Evolutionary conservation across 2,113 vertebrate genomes (phyloP).

Genomic region (Notarius lentiginosus): DNA sequence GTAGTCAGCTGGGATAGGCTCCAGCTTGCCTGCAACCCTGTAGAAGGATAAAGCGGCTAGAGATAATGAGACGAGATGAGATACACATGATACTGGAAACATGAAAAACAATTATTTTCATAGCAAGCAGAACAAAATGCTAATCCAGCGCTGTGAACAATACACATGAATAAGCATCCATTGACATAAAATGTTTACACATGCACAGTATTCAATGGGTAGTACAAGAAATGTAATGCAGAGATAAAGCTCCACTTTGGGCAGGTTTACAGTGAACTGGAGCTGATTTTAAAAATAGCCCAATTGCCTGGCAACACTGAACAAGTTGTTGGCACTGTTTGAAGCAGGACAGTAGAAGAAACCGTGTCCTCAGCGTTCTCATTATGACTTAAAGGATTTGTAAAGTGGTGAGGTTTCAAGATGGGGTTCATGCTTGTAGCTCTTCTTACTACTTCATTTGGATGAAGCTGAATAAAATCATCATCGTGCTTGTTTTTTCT

Average conservation of each 20-base stretch:
- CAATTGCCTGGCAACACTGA: constrained; percentile 1
- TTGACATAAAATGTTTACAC: neutral
- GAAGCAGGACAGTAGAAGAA: neutral
- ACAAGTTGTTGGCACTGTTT: neutral
- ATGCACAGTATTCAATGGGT: neutral
- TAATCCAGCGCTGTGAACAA: neutral
- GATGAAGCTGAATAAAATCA: neutral
- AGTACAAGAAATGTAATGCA: neutral
- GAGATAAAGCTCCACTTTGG: neutral
- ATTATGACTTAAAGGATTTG: neutral
- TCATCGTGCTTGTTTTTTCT: neutral
- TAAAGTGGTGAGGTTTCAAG: neutral
- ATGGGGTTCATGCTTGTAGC: neutral
- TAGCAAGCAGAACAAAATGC: neutral
- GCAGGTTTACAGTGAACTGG: neutral
- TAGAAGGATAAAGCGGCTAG: too few relatives aligned
- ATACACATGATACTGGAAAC: neutral
- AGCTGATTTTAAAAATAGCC: constrained; percentile 13
- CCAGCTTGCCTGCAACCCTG: too few relatives aligned
- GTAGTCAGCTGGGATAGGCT: too few relatives aligned
- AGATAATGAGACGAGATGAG: too few relatives aligned
- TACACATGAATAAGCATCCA: neutral
- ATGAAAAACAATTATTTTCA: neutral
- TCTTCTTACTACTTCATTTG: neutral
- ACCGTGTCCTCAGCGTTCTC: neutral